phyloP scores from a whole-genome alignment of 2,888 invertebrate genomes.

The Malthinus flaveolus region DNA sequence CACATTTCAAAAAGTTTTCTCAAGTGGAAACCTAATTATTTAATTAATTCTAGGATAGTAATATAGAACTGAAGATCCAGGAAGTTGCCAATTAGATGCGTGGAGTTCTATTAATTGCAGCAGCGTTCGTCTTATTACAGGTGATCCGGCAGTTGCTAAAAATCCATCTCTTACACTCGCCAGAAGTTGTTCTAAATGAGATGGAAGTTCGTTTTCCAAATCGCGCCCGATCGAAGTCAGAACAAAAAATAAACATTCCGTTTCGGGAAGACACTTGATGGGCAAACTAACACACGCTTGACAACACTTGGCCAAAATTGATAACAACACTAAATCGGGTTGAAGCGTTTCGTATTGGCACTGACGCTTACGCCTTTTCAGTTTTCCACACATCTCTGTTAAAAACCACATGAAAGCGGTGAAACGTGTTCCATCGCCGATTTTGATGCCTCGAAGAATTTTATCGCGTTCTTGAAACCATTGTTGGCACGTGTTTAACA shows the following conservation, averaged over 20 bases:
- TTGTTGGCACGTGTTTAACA: conserved; percentile 87
- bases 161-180: conserved; percentile 84
- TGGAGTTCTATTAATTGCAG: conserved; percentile 88
- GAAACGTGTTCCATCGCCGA: conserved; percentile 69
- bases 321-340: conserved; percentile 76
- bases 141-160: conserved; percentile 71
- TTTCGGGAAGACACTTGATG: conserved; percentile 79
- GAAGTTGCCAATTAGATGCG: conserved; percentile 89
- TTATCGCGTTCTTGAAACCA: conserved; percentile 79
- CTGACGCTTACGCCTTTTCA: conserved; percentile 68
- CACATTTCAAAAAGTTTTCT: not conserved
- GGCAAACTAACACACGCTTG: conserved; percentile 84
- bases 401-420: conserved; percentile 89
- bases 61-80: conserved; percentile 86
- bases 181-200: conserved; percentile 78
- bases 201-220: conserved; percentile 79
- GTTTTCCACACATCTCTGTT: conserved; percentile 87
- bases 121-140: conserved; percentile 79
- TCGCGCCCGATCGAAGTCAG: conserved; percentile 87
- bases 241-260: conserved; percentile 87
- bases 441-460: conserved; percentile 58
- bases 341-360: conserved; percentile 63
- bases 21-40: conserved; percentile 15
- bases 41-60: conserved; percentile 70
- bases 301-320: conserved; percentile 86